Conservation (phyloP, 2,888 invertebrate genomes). For the Thereva unica region DNA sequence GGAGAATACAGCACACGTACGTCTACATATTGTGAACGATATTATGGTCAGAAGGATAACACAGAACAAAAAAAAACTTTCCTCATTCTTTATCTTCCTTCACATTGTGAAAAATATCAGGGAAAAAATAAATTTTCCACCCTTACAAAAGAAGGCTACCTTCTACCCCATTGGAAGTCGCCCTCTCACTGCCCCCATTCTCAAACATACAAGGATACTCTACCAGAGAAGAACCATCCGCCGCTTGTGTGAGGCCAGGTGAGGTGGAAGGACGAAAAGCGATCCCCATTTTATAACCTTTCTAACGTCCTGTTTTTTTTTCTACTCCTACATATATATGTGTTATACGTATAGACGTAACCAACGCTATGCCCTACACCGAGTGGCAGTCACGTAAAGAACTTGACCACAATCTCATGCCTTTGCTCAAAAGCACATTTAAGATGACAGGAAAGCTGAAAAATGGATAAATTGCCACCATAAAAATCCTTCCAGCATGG, state of each 20-base stretch:
- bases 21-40: slow-evolving; percentile 16
- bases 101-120: slow-evolving; percentile 34
- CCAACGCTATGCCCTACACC: neutral
- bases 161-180: no score
- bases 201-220: neutral
- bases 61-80: slow-evolving; percentile 10
- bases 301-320: no score
- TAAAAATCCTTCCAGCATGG: no score
- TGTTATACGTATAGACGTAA: neutral
- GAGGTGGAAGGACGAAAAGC: neutral
- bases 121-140: slow-evolving; percentile 20
- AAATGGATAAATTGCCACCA: slow-evolving; percentile 28
- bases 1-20: slow-evolving; percentile 5
- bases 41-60: slow-evolving; percentile 6
- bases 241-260: neutral
- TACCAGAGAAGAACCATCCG: neutral
- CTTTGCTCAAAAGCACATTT: slow-evolving; percentile 31
- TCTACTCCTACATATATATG: no score
- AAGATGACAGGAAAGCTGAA: slow-evolving; percentile 29
- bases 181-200: no score
- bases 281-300: slow-evolving; percentile 10
- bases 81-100: slow-evolving; percentile 32
- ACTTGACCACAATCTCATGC: slow-evolving; percentile 30
- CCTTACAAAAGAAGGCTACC: slow-evolving; percentile 5
- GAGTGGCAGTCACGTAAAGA: slow-evolving; percentile 20